Evolutionary conservation across 2,797 vertebrate species (phyloP), one percentile per base, ranked within the genome.

Genomic region (Aulostomus chinensis): DNA sequence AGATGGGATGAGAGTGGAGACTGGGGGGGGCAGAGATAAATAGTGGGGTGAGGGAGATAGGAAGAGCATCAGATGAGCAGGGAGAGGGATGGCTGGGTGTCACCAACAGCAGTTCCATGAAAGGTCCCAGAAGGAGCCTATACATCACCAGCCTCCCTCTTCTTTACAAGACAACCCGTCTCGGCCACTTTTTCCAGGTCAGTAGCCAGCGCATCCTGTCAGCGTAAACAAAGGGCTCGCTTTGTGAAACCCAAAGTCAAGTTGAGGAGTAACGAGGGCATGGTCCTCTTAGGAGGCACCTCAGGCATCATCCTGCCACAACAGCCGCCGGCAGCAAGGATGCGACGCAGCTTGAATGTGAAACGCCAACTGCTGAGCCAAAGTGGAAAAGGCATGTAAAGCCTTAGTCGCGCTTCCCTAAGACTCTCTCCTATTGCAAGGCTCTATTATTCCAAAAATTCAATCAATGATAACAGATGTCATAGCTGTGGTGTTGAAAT

Each of bases 161-260:
- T 80, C 78, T 65, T 82, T 88, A 89, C 89, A 89, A 91, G 88
- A 91, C 90, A 92, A 89, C 71, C 86, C 84, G 85, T 91, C 87
- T 88, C 68, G 80, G 87, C 70, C 88, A 86, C 85, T 90, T 91
- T 92, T 92, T 92, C 89, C 89, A 90, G 91, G 90, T 92, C 91
- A 92, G 88, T 91, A 89, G 83, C 88, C 90, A 84, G 84, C 86
- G 79, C 86, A 87, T 90, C 81, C 88, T 91, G 89, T 90, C 91
- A 92, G 88, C 66, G 84, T 90, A 92, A 91, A 90, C 90, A 92
- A 91, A 91, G 85, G 89, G 83, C 86, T 76, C 66, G 81, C 83
- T 83, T 84, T 86, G 87, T 88, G 90, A 89, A 89, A 86, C 85
- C 88, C 87, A 92, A 91, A 92, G 89, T 91, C 89, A 92, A 91